Conservation (phyloP, 2,888 invertebrate species). For the Drosophila stalkeri region DNA sequence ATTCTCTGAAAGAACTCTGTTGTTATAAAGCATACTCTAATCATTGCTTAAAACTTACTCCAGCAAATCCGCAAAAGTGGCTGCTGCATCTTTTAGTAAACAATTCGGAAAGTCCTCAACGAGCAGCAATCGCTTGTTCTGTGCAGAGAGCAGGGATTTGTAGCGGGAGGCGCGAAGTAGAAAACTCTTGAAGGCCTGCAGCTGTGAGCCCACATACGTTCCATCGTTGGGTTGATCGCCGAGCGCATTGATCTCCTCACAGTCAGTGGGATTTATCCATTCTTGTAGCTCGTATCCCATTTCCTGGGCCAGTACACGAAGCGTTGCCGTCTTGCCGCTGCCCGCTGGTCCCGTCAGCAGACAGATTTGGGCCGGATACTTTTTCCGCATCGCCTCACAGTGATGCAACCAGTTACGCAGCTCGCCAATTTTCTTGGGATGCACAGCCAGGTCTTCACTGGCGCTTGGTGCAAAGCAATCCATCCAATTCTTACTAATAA, state of each 20-base stretch:
- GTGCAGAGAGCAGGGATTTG: constrained; percentile 80
- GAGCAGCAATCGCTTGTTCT: constrained; percentile 87
- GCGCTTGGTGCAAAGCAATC: constrained; percentile 87
- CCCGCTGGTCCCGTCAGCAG: constrained; percentile 94
- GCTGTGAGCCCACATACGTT: constrained; percentile 86
- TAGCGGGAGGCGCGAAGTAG: constrained; percentile 92
- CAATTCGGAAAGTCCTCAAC: constrained; percentile 94
- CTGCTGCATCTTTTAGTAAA: constrained; percentile 88
- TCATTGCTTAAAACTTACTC: constrained; percentile 86
- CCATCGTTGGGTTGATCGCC: constrained; percentile 69
- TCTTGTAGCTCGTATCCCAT: constrained; percentile 87
- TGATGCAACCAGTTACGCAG: constrained; percentile 89
- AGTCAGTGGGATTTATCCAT: constrained; percentile 93
- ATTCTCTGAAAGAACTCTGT: constrained; percentile 62
- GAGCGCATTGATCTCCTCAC: constrained; percentile 86
- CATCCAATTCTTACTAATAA: constrained; percentile 86
- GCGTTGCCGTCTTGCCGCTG: constrained; percentile 92
- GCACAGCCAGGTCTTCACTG: constrained; percentile 89
- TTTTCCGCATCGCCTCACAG: constrained; percentile 63
- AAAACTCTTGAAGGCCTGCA: constrained; percentile 91
- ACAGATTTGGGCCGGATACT: constrained; percentile 86
- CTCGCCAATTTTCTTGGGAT: constrained; percentile 91
- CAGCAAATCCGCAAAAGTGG: constrained; percentile 88
- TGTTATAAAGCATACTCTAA: not conserved
- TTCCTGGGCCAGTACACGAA: constrained; percentile 89